A percentile compares a stretch with the other conserved stretches of the same genome.
Conservation (phyloP, 2,113 vertebrate species). For the Pangasianodon hypophthalmus region DNA sequence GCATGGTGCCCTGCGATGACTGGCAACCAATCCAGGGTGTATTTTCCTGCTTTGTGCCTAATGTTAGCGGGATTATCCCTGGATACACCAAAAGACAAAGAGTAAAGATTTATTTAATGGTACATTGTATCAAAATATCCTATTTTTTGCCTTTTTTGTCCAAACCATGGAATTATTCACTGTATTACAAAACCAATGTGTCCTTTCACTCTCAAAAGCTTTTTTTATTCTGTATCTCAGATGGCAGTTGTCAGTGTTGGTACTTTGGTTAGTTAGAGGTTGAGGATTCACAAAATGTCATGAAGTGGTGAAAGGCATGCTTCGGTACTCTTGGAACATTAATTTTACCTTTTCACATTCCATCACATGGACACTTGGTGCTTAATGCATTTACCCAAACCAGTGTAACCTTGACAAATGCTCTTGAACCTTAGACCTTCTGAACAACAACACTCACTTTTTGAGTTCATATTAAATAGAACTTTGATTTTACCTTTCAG, state of each 20-base stretch:
- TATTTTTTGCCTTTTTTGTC: not conserved
- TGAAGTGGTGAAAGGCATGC: not conserved
- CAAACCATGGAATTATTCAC: not conserved
- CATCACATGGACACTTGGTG: not conserved
- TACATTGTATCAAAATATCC: not conserved
- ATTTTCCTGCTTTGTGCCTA: not conserved
- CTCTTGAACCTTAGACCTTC: not conserved
- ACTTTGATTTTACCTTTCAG: not conserved
- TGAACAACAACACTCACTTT: not conserved
- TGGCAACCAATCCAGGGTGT: not conserved
- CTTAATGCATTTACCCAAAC: not conserved
- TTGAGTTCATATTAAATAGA: not conserved
- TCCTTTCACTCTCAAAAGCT: not conserved
- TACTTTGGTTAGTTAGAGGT: not conserved
- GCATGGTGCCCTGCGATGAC: not conserved
- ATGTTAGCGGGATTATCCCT: not conserved
- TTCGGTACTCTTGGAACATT: not conserved
- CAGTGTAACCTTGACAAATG: not conserved
- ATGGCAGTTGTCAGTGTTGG: not conserved
- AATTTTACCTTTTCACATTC: not conserved
- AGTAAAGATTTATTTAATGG: not conserved
- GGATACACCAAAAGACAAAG: not conserved
- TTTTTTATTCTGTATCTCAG: not conserved
- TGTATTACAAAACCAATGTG: not conserved
- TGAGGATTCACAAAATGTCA: not conserved